Base-by-base conservation (phyloP, 2,797 vertebrate species). In the Bradypodion ventrale region DNA sequence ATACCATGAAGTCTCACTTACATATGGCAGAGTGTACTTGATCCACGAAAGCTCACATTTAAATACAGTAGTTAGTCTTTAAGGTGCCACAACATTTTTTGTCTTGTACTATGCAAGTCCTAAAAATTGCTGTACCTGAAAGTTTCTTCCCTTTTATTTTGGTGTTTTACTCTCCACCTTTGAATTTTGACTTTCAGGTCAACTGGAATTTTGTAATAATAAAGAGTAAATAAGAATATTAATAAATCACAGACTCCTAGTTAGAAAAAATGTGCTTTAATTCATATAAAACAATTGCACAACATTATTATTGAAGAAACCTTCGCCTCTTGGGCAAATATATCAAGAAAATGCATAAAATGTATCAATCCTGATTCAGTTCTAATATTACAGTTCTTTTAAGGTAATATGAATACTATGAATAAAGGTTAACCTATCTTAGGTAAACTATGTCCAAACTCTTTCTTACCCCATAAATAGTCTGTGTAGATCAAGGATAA, bases 221-320 rank as follows among this genome's bases (percentile, higher is more conserved):
- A 86, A 85, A 13, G 16, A 62, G 66, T 49, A 37, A 56, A 3
- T 37, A 59, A 69, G 1, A 6, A 46, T 16, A 4, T 56, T 91
- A 32, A 89, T 5, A 81, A 91, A 91, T 2, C 66, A 90, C 27
- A 83, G 1, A 0, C 27, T 0, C 40, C 88, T 72, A 79, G 68
- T 87, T 84, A 37, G 70, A 94, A 94, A 93, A 83, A 76, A 10
- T 37, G 29, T 76, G 1, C 82, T 92, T 94, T 92, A 88, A 90
- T 92, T 92, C 83, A 89, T 80, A 88, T 23, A 49, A 35, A 90
- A 84, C 49, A 88, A 86, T 46, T 66, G 83, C 42, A 89, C 42
- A 89, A 90, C 89, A 88, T 37, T 78, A 88, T 72, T 60, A 23
- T 0, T 63, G 32, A 81, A 83, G 35, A 91, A 87, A 90, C 56